These are phyloP conservation scores for Macrophya alboannulata DNA, from an alignment of 2,888 invertebrate species.

Conservation along the genomic window DNA sequence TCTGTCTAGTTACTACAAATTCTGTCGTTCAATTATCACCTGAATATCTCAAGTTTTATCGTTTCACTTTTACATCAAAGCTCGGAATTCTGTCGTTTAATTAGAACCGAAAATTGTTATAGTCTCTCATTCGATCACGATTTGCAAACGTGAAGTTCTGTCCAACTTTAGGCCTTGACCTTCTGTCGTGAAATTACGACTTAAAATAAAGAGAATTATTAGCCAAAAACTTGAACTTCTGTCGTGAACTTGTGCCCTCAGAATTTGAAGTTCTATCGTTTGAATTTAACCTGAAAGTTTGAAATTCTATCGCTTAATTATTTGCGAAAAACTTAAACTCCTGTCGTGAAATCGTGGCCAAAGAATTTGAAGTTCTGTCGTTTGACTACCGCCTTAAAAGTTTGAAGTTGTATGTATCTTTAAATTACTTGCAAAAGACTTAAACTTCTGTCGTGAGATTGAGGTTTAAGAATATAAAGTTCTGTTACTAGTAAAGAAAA, in stretches of 20 bases:
- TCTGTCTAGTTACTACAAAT: neutral
- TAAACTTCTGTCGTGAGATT: neutral
- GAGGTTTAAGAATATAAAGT: neutral
- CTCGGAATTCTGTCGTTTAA: neutral
- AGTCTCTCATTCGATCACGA: too few species aligned
- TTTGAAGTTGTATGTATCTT: neutral
- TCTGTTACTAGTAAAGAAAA: neutral
- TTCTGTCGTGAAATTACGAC: too few species aligned
- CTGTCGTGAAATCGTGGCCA: neutral
- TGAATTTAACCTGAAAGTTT: neutral
- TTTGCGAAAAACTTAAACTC: neutral
- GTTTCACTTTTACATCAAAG: neutral
- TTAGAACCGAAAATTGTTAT: neutral
- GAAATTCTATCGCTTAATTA: neutral
- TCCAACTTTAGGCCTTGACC: too few species aligned
- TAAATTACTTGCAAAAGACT: neutral
- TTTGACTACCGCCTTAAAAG: neutral
- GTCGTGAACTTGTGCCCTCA: neutral
- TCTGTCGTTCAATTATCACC: neutral
- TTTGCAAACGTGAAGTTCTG: too few species aligned
- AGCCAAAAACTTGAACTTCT: neutral
- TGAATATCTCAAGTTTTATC: neutral
- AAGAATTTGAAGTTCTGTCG: neutral
- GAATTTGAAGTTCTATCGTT: neutral
- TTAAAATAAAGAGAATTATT: neutral